These are phyloP conservation scores for Mastomys coucha DNA, from an alignment of 2,113 vertebrate genomes.

Conservation along the genomic window DNA sequence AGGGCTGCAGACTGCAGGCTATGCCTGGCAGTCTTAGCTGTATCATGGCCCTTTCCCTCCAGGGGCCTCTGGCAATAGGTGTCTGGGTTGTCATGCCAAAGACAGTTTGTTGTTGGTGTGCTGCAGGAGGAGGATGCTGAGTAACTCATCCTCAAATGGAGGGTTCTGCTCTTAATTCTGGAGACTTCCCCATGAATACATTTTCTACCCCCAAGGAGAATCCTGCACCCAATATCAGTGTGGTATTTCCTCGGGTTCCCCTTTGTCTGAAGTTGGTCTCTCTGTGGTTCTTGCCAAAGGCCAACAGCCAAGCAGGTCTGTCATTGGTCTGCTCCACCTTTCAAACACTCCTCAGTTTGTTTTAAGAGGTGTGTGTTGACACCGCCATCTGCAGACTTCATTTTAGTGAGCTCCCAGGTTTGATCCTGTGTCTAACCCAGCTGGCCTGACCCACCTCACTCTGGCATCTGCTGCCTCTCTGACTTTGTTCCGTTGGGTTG, in stretches of 20 bases:
- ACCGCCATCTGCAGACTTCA: neutral
- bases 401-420: neutral
- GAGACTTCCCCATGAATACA: fast-evolving
- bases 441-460: neutral
- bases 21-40: neutral
- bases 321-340: neutral
- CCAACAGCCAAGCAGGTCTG: neutral
- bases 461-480: neutral
- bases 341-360: neutral
- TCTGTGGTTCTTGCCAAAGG: neutral
- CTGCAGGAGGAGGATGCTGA: neutral
- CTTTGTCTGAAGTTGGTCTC: neutral
- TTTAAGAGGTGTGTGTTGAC: neutral
- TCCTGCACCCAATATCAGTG: neutral
- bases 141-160: no score
- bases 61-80: neutral
- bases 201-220: neutral
- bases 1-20: neutral
- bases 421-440: neutral
- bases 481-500: neutral
- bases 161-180: neutral
- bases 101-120: neutral
- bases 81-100: neutral
- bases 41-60: neutral
- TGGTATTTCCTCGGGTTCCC: neutral